Evolutionary conservation across 2,797 vertebrate genomes (phyloP), one percentile per base, ranked within the genome.

Genomic region (Hipposideros larvatus): DNA sequence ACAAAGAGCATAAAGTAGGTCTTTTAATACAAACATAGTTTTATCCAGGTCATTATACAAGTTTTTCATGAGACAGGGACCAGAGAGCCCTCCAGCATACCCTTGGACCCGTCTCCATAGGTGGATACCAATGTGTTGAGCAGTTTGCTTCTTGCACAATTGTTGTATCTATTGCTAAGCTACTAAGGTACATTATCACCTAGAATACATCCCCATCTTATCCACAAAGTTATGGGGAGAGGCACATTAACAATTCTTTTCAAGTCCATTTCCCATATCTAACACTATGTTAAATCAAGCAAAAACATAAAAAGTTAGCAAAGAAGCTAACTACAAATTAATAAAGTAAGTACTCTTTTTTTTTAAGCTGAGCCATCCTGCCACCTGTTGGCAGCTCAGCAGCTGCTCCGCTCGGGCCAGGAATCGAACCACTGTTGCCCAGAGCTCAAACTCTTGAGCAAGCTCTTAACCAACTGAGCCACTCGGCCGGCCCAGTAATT

Each of bases 291-390:
- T 75, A 92, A 87, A 78, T 61, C 18, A 74, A 59, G 34, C 65
- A 78, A 57, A 48, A 51, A 57, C 34, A 34, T 4, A 83, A 66
- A 28, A 87, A 84, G 19, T 19, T 51, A 89, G 34, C 19, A 24
- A 96, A 91, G 65, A 96, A 26, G 24, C 24, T 87, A 75, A 46
- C 34, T 78, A 78, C 48, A 73, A 86, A 74, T 61, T 66, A 74
- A 96, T 48, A 73, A 86, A 70, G 73, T 61, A 74, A 96, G 92
- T 87, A 74, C 73, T 87, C 65, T 37, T 41, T 3, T 37, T 37
- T 37, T 37, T 37, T 37, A 37, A 37, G 37, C 37, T 37, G 37
- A 37, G 37, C 37, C 37, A 37, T 37, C 37, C 3, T 37, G 37
- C 34, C 34, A 34, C 34, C 34, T 34, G 34, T 34, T 34, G 34